Percentiles rank a stretch among this genome's conserved stretches.
Evolutionary conservation across 2,888 invertebrate genomes (phyloP).

Genomic region (Tiliacea aurago): DNA sequence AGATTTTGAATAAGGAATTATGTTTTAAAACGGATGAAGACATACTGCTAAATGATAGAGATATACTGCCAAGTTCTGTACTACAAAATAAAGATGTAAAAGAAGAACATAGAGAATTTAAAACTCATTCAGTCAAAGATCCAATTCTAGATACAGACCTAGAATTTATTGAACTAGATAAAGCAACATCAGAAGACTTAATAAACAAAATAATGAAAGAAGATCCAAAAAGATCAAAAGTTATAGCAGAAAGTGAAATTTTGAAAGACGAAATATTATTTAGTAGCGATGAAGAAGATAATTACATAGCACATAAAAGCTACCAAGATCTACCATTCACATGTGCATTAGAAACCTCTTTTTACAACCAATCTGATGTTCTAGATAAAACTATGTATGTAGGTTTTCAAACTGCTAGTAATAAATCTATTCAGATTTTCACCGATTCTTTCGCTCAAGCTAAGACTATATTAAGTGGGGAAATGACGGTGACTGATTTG

Average conservation of each 20-base stretch:
- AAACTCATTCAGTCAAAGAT: conserved; percentile 19
- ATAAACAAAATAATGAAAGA: conserved; percentile 20
- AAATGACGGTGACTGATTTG: conserved; percentile 72
- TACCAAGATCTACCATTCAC: conserved; percentile 80
- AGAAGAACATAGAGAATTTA: conserved; percentile 34
- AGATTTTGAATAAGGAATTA: conserved; percentile 77
- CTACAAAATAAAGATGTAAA: conserved; percentile 55
- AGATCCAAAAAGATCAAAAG: conserved; percentile 20
- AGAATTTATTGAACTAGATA: conserved; percentile 45
- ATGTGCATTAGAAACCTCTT: conserved; percentile 80
- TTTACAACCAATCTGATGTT: conserved; percentile 72
- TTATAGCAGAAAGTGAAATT: conserved; percentile 44
- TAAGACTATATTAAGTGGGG: conserved; percentile 73
- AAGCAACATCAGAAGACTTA: conserved; percentile 34
- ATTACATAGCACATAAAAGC: conserved; percentile 66
- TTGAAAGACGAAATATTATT: conserved; percentile 83
- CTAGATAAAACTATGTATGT: conserved; percentile 83
- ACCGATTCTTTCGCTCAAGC: conserved; percentile 81
- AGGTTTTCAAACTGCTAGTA: conserved; percentile 86
- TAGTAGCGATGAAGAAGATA: conserved; percentile 85
- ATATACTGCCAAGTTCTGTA: conserved; percentile 61
- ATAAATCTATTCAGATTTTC: conserved; percentile 81
- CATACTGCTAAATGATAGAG: conserved; percentile 49
- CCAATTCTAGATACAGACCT: conserved; percentile 33
- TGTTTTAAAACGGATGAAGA: conserved; percentile 67